Base-by-base conservation (phyloP, 1,140 invertebrate genomes). In the Drosophila ananassae region DNA sequence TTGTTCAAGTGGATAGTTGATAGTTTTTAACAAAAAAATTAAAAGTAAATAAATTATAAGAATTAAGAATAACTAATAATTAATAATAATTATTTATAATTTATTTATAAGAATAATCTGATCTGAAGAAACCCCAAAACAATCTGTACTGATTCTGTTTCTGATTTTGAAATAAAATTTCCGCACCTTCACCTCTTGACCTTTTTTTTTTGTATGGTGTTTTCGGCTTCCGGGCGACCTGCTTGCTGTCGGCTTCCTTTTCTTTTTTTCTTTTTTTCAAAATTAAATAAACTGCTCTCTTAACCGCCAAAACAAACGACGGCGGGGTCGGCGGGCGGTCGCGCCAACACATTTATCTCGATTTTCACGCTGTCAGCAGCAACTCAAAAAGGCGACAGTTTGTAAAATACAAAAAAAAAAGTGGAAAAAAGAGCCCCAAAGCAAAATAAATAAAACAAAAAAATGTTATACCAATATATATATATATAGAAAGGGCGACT, bases 321-420 rank as follows among this genome's bases (percentile, higher is more conserved):
- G n/a, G n/a, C n/a, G n/a, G n/a, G n/a, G n/a, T n/a, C n/a, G n/a
- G n/a, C n/a, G n/a, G n/a, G n/a, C n/a, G n/a, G n/a, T n/a, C 50
- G 30, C 44, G 41, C 76, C 75, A 76, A 82, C 66, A 79, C 82
- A 87, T 87, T 87, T 87, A 87, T 87, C 82, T 87, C 84, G 82
- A 89, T 87, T 87, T 87, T 82, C 83, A 87, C 82, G 83, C 82
- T 89, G 82, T 87, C 82, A 87, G 82, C 79, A 62, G 48, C 83
- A 85, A 81, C 82, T 87, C 83, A 87, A 82, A 87, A 87, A 79
- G 83, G 82, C 82, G 82, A 87, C 82, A 87, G 83, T 87, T 87
- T 87, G 83, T 87, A 64, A 77, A n/a, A n/a, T n/a, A n/a, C n/a
- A 87, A 78, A 71, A 77, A 62, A 71, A 63, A 41, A 41, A 2